Percentiles rank a stretch among this genome's conserved stretches.
These are phyloP conservation scores for Choristoneura fumiferana DNA, from an alignment of 1,140 invertebrate genomes.

Conservation along the genomic window DNA sequence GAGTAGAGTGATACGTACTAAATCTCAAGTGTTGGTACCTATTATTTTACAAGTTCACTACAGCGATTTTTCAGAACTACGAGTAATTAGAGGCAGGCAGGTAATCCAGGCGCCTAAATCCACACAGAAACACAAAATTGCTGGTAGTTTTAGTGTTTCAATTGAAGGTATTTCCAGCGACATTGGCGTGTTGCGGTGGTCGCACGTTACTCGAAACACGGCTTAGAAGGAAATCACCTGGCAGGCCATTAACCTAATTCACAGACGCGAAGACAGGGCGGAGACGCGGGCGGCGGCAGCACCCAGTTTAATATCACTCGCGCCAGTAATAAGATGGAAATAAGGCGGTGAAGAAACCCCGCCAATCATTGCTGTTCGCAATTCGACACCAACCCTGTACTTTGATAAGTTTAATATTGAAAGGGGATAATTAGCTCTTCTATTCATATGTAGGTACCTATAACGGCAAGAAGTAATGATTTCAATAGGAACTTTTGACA, in stretches of 20 bases:
- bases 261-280: slow-evolving; percentile 73
- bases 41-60: no score
- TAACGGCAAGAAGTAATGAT: slow-evolving; percentile 21
- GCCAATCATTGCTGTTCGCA: slow-evolving; percentile 63
- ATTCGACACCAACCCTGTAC: slow-evolving; percentile 35
- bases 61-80: background rate
- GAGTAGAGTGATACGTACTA: no score
- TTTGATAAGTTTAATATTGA: background rate
- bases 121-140: background rate
- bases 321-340: slow-evolving; percentile 76
- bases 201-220: slow-evolving; percentile 64
- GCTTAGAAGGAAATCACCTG: slow-evolving; percentile 75
- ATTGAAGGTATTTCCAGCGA: slow-evolving; percentile 52
- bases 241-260: slow-evolving; percentile 77
- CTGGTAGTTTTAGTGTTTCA: slow-evolving; percentile 21
- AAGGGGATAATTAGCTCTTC: background rate
- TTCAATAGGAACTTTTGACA: slow-evolving; percentile 7
- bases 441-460: slow-evolving; percentile 1
- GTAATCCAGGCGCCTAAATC: background rate
- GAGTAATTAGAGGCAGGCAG: background rate
- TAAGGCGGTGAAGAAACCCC: slow-evolving; percentile 68
- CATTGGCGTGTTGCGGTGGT: slow-evolving; percentile 61
- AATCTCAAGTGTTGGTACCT: no score
- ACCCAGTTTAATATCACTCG: slow-evolving; percentile 72
- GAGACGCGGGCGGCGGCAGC: slow-evolving; percentile 63